These are phyloP conservation scores for Athripsodes cinereus DNA, from an alignment of 2,888 invertebrate species.

Conservation along the genomic window DNA sequence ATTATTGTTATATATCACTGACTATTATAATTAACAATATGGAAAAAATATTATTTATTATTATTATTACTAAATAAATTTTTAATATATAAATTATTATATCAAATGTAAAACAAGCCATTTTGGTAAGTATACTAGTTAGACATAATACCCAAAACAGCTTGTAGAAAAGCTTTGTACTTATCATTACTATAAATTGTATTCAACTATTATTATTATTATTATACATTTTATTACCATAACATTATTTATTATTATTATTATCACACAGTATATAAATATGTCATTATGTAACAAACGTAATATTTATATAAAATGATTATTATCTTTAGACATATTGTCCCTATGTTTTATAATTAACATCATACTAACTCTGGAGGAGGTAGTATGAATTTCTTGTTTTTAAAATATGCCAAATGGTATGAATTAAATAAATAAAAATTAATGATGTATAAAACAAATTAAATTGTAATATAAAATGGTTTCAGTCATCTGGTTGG, in stretches of 20 bases:
- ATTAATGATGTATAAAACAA: conserved; percentile 14
- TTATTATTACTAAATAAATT: not conserved
- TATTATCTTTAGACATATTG: conserved; percentile 35
- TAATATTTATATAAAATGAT: conserved; percentile 39
- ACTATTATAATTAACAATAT: not conserved
- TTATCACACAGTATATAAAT: conserved; percentile 50
- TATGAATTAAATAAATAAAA: conserved; percentile 18
- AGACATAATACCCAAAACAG: conserved; percentile 57
- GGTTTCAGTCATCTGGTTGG: conserved; percentile 24
- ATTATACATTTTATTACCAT: conserved; percentile 51
- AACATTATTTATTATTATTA: conserved; percentile 48
- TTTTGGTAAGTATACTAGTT: conserved; percentile 57
- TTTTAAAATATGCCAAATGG: conserved; percentile 35
- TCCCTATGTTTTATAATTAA: conserved; percentile 15
- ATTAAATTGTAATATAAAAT: conserved; percentile 18
- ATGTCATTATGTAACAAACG: conserved; percentile 53
- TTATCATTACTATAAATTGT: conserved; percentile 53
- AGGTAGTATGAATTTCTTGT: conserved; percentile 47
- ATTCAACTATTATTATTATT: conserved; percentile 52
- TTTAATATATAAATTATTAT: conserved; percentile 12
- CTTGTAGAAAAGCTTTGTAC: conserved; percentile 55
- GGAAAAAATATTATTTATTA: not conserved
- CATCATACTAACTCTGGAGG: conserved; percentile 20
- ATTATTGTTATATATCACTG: conserved; percentile 21
- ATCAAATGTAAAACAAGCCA: conserved; percentile 35